These are phyloP conservation scores for Leptinotarsa tumamoca DNA, from an alignment of 2,888 invertebrate species.

Conservation along the genomic window DNA sequence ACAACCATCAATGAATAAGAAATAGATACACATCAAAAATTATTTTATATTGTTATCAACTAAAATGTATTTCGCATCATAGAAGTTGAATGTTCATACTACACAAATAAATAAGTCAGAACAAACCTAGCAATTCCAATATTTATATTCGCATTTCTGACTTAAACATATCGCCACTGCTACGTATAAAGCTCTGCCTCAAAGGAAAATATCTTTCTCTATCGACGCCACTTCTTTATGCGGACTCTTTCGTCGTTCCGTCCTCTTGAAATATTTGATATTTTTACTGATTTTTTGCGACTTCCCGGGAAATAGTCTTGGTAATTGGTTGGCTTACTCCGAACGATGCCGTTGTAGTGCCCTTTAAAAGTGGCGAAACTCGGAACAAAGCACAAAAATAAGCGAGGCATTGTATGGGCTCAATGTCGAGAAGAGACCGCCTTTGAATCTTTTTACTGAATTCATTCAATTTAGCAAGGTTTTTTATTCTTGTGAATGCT, in stretches of 20 bases:
- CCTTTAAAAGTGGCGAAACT: slow-evolving; percentile 45
- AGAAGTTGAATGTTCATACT: not conserved
- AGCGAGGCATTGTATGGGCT: slow-evolving; percentile 44
- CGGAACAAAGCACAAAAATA: slow-evolving; percentile 44
- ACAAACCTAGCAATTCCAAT: not conserved
- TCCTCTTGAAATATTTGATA: slow-evolving; percentile 29
- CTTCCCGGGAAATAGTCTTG: slow-evolving; percentile 37
- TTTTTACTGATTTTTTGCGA: slow-evolving; percentile 35
- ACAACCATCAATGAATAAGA: too few relatives aligned
- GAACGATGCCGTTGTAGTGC: slow-evolving; percentile 48
- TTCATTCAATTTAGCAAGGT: slow-evolving; percentile 7
- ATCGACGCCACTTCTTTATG: not conserved
- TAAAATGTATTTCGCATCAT: too few relatives aligned
- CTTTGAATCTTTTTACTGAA: slow-evolving; percentile 36
- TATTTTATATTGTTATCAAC: too few relatives aligned
- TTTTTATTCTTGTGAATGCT: slow-evolving; percentile 1
- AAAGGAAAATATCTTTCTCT: slow-evolving; percentile 8
- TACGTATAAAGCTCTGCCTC: not conserved
- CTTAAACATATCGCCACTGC: not conserved
- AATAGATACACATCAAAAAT: too few relatives aligned
- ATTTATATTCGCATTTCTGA: not conserved
- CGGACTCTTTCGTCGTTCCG: not conserved
- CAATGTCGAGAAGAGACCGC: slow-evolving; percentile 30
- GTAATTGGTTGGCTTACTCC: slow-evolving; percentile 42
- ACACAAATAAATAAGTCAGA: not conserved